Evolutionary conservation across 2,888 invertebrate species (phyloP).

Genomic region (Eucera pruinosa): DNA sequence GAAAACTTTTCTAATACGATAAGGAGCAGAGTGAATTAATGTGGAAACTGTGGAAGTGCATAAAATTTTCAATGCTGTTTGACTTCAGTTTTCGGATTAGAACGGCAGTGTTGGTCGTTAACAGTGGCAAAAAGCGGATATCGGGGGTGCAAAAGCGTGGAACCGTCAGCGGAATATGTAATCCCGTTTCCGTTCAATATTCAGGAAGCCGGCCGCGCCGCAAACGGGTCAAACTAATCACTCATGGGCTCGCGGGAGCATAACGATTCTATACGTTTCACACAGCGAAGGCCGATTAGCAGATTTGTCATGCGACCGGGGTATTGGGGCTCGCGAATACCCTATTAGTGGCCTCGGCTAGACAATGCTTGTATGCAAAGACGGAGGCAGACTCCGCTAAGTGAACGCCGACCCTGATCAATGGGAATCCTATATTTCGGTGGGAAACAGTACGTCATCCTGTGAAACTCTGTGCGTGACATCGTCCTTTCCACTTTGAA

Average conservation of each 20-base stretch:
- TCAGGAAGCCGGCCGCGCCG: constrained; percentile 54
- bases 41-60: too few relatives aligned
- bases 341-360: constrained; percentile 68
- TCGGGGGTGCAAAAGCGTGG: constrained; percentile 19
- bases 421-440: constrained; percentile 73
- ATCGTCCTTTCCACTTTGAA: constrained; percentile 64
- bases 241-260: constrained; percentile 58
- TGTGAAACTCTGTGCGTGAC: constrained; percentile 70
- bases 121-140: neutral
- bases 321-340: constrained; percentile 66
- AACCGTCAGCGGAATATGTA: constrained; percentile 62
- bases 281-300: constrained; percentile 73
- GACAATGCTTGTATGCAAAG: constrained; percentile 73
- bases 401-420: constrained; percentile 68
- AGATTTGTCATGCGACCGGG: constrained; percentile 76
- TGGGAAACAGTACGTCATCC: constrained; percentile 72
- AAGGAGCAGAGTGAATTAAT: too few relatives aligned
- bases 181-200: constrained; percentile 68
- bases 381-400: constrained; percentile 68
- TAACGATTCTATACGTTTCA: constrained; percentile 66
- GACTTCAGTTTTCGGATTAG: neutral
- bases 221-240: constrained; percentile 68
- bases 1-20: too few relatives aligned
- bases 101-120: neutral
- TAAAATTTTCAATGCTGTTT: too few relatives aligned